Conservation (phyloP, 1,140 invertebrate species). For the Musca domestica region DNA sequence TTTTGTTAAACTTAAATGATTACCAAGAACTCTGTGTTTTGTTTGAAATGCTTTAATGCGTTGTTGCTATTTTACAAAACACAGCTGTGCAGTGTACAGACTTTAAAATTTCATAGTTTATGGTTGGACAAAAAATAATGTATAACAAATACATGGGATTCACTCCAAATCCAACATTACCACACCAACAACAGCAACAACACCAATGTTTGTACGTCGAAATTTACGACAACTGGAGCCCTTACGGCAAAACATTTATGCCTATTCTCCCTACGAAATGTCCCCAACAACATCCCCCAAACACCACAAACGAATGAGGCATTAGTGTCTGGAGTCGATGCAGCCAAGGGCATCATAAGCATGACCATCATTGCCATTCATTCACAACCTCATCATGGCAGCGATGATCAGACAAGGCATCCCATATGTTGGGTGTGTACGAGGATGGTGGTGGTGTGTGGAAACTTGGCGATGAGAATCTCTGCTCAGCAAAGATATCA, state of each 20-base stretch:
- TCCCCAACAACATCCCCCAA: slow-evolving; percentile 7
- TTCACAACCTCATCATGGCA: neutral
- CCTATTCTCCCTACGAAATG: slow-evolving; percentile 1
- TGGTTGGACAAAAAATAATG: slow-evolving; percentile 10
- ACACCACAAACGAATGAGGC: slow-evolving; percentile 17
- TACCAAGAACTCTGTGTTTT: slow-evolving; percentile 12
- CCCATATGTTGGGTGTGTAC: neutral
- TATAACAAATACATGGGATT: slow-evolving; percentile 6
- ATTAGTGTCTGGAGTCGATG: neutral
- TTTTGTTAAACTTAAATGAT: slow-evolving; percentile 11
- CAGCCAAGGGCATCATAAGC: neutral
- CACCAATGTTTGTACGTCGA: neutral
- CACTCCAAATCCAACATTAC: neutral
- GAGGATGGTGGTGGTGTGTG: neutral
- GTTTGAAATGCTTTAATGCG: neutral
- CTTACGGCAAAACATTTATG: neutral
- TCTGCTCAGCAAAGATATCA: slow-evolving; percentile 1
- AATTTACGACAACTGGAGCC: neutral
- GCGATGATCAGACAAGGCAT: neutral
- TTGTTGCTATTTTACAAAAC: slow-evolving; percentile 14
- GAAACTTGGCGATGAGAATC: neutral
- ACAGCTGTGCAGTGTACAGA: slow-evolving; percentile 8
- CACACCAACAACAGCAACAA: neutral
- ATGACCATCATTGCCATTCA: neutral
- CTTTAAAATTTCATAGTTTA: slow-evolving; percentile 16